Evolutionary conservation across 2,797 vertebrate species (phyloP), one percentile per base, ranked within the genome.

Genomic region (Rousettus madagascariensis): DNA sequence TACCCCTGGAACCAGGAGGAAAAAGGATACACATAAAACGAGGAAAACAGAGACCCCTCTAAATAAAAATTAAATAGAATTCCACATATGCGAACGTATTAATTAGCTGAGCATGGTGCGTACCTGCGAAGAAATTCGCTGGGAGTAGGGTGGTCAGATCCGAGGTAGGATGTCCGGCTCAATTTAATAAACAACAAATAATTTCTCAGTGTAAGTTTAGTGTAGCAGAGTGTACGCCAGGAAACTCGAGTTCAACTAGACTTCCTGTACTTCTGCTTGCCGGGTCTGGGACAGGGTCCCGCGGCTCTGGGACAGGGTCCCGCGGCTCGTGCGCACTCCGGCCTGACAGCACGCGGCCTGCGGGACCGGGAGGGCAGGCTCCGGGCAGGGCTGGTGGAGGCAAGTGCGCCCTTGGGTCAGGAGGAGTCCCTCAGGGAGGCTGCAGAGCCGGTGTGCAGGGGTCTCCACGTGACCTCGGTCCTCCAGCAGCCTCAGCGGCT

Each of bases 371-470:
- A 22, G 55, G 4, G 55, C 5, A 0, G 75, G 9, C n/a, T 74
- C 33, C 0, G 17, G 6, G 5, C 46, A 22, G 3, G 6, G 19
- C 3, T 30, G 38, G 79, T 2, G n/a, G 59, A 26, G 63, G 38
- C 41, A 9, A 33, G 55, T 19, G 17, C n/a, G 33, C 33, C 19
- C 4, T 0, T 6, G 2, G 0, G 20, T 16, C 43, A 19, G 53
- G 17, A 38, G 10, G 72, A 43, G 13, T 8, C 28, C 55, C 43
- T 24, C 65, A 6, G 19, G 5, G 36, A n/a, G 30, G 38, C 5
- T 17, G 0, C 15, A 79, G 26, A 16, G 43, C 57, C 1, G n/a
- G 68, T 0, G 0, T 8, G n/a, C 17, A 8, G 2, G 19, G 49
- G 15, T 6, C 17, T 38, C 22, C 2, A 0, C 1, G 1, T 20